A percentile compares a stretch with the other conserved stretches of the same genome.
Conservation (phyloP, 2,888 invertebrate species). For the Drosophila rubida region DNA sequence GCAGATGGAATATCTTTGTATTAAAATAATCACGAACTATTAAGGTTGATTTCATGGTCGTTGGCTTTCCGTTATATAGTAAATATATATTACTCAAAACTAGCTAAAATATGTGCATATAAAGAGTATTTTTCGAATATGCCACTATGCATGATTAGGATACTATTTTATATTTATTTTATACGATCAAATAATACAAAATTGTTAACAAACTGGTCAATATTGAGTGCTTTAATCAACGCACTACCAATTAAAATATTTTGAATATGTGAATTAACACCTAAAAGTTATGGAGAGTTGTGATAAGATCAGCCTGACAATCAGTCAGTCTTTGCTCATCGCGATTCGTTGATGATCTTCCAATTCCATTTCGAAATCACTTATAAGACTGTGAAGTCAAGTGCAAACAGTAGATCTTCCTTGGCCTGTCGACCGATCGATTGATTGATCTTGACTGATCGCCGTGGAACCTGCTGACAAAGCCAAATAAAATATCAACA, state of each 20-base stretch:
- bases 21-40: no score
- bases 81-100: no score
- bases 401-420: conserved; percentile 52
- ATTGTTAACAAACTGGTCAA: no score
- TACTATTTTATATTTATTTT: no score
- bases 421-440: conserved; percentile 23
- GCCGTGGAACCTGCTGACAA: conserved; percentile 24
- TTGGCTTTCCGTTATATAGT: no score
- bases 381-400: conserved; percentile 54
- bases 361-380: conserved; percentile 14
- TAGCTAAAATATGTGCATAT: no score
- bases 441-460: conserved; percentile 72
- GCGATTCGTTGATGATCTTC: conserved; percentile 43
- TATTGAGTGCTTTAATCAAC: no score
- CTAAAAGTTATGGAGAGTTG: conserved; percentile 16
- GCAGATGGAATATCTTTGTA: no score
- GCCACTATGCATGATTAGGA: no score
- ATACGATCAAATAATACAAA: no score
- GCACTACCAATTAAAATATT: not conserved
- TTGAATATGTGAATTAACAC: conserved; percentile 24
- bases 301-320: conserved; percentile 36
- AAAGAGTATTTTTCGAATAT: no score
- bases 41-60: no score
- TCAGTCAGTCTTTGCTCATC: conserved; percentile 41
- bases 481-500: conserved; percentile 5